phyloP scores from a whole-genome alignment of 1,140 invertebrate genomes.

The Callitettix versicolor region DNA sequence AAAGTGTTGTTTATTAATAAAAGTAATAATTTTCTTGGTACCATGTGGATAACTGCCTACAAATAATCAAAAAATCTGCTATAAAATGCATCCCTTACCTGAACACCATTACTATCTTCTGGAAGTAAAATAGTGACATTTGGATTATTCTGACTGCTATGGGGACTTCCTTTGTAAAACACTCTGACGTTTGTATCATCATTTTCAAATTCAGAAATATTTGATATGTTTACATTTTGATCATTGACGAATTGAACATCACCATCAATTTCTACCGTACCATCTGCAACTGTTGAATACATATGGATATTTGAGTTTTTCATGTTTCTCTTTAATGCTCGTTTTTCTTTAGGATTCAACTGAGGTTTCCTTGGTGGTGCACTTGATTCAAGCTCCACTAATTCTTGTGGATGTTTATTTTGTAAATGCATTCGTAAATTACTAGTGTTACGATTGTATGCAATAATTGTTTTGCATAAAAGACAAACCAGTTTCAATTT shows the following conservation, averaged over 20 bases:
- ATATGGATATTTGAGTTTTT: slow-evolving; percentile 31
- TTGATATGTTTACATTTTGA: too few species aligned
- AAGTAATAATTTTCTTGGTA: too few species aligned
- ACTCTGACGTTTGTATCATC: too few species aligned
- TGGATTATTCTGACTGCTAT: slow-evolving; percentile 22
- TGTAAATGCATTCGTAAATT: slow-evolving; percentile 50
- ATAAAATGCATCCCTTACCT: too few species aligned
- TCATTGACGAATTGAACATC: slow-evolving; percentile 23
- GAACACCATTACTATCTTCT: slow-evolving; percentile 24
- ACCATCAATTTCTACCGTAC: slow-evolving; percentile 37
- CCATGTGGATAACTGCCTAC: too few species aligned
- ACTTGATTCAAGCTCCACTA: slow-evolving; percentile 36
- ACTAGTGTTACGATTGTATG: slow-evolving; percentile 51
- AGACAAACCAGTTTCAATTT: slow-evolving; percentile 50
- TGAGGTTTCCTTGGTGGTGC: slow-evolving; percentile 2
- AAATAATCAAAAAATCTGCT: too few species aligned
- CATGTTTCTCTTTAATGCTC: slow-evolving; percentile 33
- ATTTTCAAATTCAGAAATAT: too few species aligned
- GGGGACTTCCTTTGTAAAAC: slow-evolving; percentile 28
- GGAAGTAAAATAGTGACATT: slow-evolving; percentile 31
- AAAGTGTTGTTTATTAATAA: too few species aligned
- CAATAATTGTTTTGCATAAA: slow-evolving; percentile 47
- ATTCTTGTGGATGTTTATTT: slow-evolving; percentile 43
- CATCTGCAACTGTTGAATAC: slow-evolving; percentile 36
- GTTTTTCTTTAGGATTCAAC: slow-evolving; percentile 32